These are phyloP conservation scores for Proteles cristata DNA, from an alignment of 2,113 vertebrate genomes.

Conservation along the genomic window DNA sequence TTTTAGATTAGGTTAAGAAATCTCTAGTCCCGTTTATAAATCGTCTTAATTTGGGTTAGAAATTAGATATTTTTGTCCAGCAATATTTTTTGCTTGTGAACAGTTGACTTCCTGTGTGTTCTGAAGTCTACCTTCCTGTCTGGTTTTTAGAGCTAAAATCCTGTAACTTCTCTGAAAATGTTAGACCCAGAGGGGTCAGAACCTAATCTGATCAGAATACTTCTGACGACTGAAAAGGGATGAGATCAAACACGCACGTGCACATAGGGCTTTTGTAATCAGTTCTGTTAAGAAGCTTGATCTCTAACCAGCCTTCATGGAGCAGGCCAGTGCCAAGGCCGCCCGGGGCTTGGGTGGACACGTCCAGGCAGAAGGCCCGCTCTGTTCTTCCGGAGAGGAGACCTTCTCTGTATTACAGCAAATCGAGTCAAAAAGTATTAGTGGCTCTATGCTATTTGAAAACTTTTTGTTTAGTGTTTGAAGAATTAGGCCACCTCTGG, in stretches of 20 bases:
- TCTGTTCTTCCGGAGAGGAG: not conserved
- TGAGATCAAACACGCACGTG: not conserved
- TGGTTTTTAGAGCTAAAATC: not conserved
- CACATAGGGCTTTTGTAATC: not conserved
- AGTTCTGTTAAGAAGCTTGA: not conserved
- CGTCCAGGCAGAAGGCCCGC: not conserved
- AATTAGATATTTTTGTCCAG: not conserved
- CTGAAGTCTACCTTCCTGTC: not conserved
- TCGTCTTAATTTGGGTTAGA: not conserved
- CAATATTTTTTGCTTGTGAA: not conserved
- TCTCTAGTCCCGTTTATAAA: not conserved
- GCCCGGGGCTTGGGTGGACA: no score
- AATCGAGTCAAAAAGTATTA: not conserved
- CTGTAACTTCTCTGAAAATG: not conserved
- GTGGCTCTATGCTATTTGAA: conserved; percentile 28
- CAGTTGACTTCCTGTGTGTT: not conserved
- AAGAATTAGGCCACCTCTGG: conserved; percentile 37
- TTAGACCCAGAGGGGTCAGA: not conserved
- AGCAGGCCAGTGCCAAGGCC: not conserved
- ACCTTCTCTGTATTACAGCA: not conserved
- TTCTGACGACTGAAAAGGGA: not conserved
- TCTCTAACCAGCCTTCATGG: not conserved
- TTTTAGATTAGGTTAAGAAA: not conserved
- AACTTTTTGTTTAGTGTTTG: conserved; percentile 28
- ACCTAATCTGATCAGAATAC: not conserved